Evolutionary conservation across 1,140 invertebrate genomes (phyloP).

Genomic region (Drosophila sulfurigaster): DNA sequence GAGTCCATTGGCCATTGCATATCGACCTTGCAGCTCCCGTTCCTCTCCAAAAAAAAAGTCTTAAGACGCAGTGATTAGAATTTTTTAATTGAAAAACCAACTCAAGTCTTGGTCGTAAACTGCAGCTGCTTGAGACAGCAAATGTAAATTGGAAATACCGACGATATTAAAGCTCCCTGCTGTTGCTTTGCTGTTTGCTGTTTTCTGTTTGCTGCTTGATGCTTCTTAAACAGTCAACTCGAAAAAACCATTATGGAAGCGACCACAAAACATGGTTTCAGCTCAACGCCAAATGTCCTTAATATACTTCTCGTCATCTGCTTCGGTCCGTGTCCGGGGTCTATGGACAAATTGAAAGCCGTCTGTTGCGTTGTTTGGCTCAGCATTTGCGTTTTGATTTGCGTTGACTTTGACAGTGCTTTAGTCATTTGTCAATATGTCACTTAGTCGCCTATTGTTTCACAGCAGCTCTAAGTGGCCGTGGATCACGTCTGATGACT

Average conservation of each 20-base stretch:
- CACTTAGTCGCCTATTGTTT: slow-evolving; percentile 64
- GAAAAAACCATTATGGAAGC: slow-evolving; percentile 31
- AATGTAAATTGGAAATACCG: slow-evolving; percentile 53
- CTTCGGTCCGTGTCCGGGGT: background rate
- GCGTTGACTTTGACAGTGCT: slow-evolving; percentile 29
- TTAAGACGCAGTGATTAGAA: slow-evolving; percentile 33
- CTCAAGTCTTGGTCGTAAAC: slow-evolving; percentile 50
- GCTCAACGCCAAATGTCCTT: slow-evolving; percentile 21
- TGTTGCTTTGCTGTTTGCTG: slow-evolving; percentile 1
- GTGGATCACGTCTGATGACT: slow-evolving; percentile 35
- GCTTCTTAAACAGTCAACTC: slow-evolving; percentile 22
- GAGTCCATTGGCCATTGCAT: slow-evolving; percentile 13
- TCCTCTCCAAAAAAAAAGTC: slow-evolving; percentile 24
- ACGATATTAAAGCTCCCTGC: slow-evolving; percentile 27
- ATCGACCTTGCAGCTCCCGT: slow-evolving; percentile 44
- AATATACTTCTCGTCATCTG: slow-evolving; percentile 21
- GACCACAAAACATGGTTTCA: slow-evolving; percentile 39
- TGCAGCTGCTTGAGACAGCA: slow-evolving; percentile 51
- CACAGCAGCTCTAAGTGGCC: slow-evolving; percentile 23
- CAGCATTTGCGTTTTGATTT: slow-evolving; percentile 48
- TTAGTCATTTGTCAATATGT: slow-evolving; percentile 70
- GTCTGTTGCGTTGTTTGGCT: slow-evolving; percentile 12
- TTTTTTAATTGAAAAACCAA: slow-evolving; percentile 44
- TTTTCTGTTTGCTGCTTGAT: background rate
- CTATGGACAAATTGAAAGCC: slow-evolving; percentile 30